Conservation (phyloP, 2,797 vertebrate species). For the Gallinago nigripennis region DNA sequence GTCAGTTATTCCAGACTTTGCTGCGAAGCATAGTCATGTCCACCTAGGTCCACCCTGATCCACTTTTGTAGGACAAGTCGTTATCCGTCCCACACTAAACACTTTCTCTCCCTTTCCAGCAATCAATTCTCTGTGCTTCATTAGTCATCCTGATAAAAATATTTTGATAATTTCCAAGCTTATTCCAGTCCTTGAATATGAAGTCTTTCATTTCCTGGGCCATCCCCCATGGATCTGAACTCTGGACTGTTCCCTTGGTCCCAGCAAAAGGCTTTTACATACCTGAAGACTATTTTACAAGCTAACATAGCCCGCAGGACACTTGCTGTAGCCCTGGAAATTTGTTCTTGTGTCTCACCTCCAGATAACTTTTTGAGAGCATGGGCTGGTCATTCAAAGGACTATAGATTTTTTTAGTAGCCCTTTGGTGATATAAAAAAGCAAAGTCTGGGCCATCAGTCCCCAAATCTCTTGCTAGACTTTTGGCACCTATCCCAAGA, state of each 20-base stretch:
- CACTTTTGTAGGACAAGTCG: neutral
- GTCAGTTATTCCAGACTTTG: neutral
- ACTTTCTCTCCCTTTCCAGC: neutral
- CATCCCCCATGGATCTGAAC: neutral
- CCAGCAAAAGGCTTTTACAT: neutral
- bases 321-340: neutral
- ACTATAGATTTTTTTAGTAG: neutral
- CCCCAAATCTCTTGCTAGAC: neutral
- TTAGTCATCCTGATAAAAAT: neutral
- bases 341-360: neutral
- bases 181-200: neutral
- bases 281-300: neutral
- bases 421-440: neutral
- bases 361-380: neutral
- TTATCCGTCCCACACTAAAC: neutral
- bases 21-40: no score
- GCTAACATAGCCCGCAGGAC: neutral
- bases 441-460: no score
- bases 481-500: neutral
- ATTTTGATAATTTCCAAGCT: neutral
- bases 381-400: neutral
- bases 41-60: neutral
- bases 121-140: neutral
- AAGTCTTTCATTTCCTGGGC: neutral
- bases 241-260: neutral